These are phyloP conservation scores for Spilosoma lubricipeda DNA, from an alignment of 2,888 invertebrate genomes.

Conservation along the genomic window DNA sequence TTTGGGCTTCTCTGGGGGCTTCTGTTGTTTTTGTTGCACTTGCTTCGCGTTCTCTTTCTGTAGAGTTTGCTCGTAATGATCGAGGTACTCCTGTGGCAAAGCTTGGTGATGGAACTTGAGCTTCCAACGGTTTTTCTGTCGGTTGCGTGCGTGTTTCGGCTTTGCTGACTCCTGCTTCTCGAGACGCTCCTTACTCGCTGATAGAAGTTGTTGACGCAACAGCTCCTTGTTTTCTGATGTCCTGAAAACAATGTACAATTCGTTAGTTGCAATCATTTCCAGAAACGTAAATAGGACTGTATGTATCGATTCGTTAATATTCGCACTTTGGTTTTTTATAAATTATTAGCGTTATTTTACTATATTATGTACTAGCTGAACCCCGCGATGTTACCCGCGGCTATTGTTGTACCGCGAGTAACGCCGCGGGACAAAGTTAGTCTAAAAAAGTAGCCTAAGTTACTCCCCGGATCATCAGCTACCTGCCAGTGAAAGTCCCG, in stretches of 20 bases:
- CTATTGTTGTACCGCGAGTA: too few species aligned
- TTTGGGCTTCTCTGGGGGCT: constrained; percentile 71
- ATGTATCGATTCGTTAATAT: not conserved
- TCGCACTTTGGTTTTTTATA: too few species aligned
- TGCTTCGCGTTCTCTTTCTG: constrained; percentile 82
- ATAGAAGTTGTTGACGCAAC: constrained; percentile 77
- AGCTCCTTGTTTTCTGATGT: constrained; percentile 80
- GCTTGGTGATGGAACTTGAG: constrained; percentile 94
- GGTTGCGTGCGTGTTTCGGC: constrained; percentile 73
- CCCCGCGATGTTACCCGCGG: too few species aligned
- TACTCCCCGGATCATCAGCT: too few species aligned
- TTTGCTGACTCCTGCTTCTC: constrained; percentile 71
- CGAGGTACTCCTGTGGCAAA: constrained; percentile 91
- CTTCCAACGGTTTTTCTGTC: constrained; percentile 90
- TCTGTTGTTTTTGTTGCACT: constrained; percentile 62
- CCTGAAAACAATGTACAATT: constrained; percentile 61
- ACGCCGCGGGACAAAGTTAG: too few species aligned
- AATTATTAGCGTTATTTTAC: too few species aligned
- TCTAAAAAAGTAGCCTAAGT: too few species aligned
- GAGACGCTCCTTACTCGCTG: constrained; percentile 75
- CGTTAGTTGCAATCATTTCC: not conserved
- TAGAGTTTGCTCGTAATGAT: constrained; percentile 91
- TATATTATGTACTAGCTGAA: too few species aligned
- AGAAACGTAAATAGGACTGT: not conserved
- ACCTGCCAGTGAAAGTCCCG: too few species aligned